Percentiles rank a stretch among this genome's conserved stretches.
Evolutionary conservation across 2,113 vertebrate genomes (phyloP).

Genomic region (Mobula birostris): DNA sequence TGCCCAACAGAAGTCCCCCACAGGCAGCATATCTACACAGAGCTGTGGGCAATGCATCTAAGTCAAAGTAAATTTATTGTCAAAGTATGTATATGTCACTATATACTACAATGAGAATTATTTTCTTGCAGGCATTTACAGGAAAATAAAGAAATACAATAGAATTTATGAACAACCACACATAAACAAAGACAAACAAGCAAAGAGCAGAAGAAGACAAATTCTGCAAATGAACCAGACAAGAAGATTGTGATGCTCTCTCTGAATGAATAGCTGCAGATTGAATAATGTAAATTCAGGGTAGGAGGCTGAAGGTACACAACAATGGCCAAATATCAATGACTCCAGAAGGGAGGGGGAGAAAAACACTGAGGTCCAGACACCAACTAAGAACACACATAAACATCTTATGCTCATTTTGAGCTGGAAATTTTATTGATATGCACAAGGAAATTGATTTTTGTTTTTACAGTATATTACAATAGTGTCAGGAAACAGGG

Average conservation of each 20-base stretch:
- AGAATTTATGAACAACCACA: too few relatives aligned
- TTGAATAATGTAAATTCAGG: neutral
- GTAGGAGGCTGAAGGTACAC: neutral
- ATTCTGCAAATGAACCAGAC: too few relatives aligned
- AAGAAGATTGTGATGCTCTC: neutral
- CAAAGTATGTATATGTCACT: too few relatives aligned
- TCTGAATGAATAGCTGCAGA: neutral
- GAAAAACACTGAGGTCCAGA: neutral
- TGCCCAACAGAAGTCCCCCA: too few relatives aligned
- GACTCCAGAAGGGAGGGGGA: neutral
- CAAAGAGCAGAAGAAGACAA: too few relatives aligned
- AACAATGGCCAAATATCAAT: neutral
- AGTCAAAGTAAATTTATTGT: too few relatives aligned
- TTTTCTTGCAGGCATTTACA: too few relatives aligned
- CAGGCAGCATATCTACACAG: too few relatives aligned
- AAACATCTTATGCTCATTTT: neutral
- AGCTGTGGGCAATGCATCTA: too few relatives aligned
- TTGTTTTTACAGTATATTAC: neutral
- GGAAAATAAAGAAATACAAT: too few relatives aligned
- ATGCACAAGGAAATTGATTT: neutral
- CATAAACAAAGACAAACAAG: too few relatives aligned
- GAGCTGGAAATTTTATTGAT: slow-evolving; percentile 19
- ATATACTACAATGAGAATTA: too few relatives aligned
- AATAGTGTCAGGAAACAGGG: neutral
- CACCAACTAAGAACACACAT: neutral